These are phyloP conservation scores for Orcinus orca DNA, from an alignment of 2,113 vertebrate species.

Conservation along the genomic window DNA sequence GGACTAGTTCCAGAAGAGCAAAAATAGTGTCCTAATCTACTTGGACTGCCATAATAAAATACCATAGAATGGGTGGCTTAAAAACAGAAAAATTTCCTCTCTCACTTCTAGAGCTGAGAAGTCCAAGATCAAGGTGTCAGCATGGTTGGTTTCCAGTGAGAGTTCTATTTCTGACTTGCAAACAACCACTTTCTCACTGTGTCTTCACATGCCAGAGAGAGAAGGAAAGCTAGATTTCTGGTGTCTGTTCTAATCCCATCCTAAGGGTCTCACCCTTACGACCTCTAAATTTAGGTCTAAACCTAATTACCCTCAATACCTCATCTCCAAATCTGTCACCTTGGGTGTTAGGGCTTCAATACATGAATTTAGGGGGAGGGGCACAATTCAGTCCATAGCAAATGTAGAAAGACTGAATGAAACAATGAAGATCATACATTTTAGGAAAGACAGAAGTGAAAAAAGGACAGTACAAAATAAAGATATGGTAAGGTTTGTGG, in stretches of 20 bases:
- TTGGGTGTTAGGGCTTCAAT: background rate
- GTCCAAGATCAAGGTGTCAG: background rate
- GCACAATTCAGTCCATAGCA: background rate
- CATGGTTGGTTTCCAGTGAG: background rate
- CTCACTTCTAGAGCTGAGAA: background rate
- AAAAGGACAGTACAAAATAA: background rate
- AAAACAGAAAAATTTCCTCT: background rate
- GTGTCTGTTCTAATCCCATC: background rate
- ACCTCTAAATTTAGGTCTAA: background rate
- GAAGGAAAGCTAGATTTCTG: background rate
- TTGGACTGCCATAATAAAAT: background rate
- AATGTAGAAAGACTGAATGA: background rate
- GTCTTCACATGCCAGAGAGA: background rate
- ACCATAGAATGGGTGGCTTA: accelerated
- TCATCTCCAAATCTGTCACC: background rate
- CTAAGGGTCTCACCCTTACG: accelerated
- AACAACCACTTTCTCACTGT: background rate
- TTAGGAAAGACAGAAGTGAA: background rate
- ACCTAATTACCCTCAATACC: background rate
- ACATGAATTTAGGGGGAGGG: background rate
- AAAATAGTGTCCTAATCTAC: background rate
- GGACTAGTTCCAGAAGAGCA: background rate
- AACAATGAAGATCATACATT: background rate
- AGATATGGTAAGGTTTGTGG: background rate
- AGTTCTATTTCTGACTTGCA: background rate